Base-by-base conservation (phyloP, 2,797 vertebrate genomes). In the Melanotaenia maccullochi region DNA sequence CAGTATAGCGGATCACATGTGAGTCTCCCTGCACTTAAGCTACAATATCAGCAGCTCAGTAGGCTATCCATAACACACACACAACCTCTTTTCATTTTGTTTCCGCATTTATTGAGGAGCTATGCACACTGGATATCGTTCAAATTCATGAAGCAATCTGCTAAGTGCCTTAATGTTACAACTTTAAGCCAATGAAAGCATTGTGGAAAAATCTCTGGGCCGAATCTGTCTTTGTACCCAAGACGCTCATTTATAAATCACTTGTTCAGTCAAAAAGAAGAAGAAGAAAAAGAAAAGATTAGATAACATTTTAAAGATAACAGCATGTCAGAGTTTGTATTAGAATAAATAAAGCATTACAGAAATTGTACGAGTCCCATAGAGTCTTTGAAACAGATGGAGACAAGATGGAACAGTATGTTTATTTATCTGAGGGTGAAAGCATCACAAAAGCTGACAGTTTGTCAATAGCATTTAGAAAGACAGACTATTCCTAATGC, bases 1-100 rank as follows among this genome's bases (percentile, higher is more conserved):
- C 87, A 76, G 87, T 89, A 92, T 90, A 87, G 90, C 84, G 81
- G 90, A 88, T 91, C 89, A 90, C 89, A 90, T 89, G 84, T 74
- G 86, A 89, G 82, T 85, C 79, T 78, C 73, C 59, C 79, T 90
- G 85, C 87, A 85, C 87, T 92, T 93, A 91, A 92, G 91, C 93
- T 84, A 87, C 86, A 83, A 84, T 84, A 89, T 89, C 87, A 86
- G 75, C 76, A 58, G 75, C 90, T 80, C 78, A 85, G 85, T 91
- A 76, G 89, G 90, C 84, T 85, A 77, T 84, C 81, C 82, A 74
- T 86, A 86, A 85, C 84, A 86, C 77, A 82, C 56, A 36, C 71
- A 68, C 35, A 79, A 32, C 36, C 74, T 52, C 60, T 70, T 83
- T 59, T 79, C 60, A 71, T 67, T 81, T 80, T 69, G 24, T 79